These are phyloP conservation scores for Hydraecia micacea DNA, from an alignment of 2,888 invertebrate species.

Conservation along the genomic window DNA sequence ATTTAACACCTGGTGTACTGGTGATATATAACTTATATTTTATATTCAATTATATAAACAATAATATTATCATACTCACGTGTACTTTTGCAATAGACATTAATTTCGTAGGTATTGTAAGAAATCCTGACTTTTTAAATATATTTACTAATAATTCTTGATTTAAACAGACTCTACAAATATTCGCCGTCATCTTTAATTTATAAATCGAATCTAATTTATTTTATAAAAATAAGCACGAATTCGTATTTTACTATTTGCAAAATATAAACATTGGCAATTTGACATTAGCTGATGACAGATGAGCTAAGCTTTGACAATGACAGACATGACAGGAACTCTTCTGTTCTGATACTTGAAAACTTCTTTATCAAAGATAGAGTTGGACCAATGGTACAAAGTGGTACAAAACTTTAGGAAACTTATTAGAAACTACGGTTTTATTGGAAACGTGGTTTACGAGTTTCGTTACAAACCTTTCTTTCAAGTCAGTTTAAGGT, in stretches of 20 bases:
- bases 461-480: not conserved
- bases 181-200: conserved; percentile 56
- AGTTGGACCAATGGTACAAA: not conserved
- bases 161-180: conserved; percentile 80
- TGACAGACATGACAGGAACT: no score
- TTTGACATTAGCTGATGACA: conserved; percentile 20
- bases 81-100: conserved; percentile 80
- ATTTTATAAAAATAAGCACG: not conserved
- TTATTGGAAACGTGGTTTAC: not conserved
- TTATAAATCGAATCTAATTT: not conserved
- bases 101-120: conserved; percentile 77
- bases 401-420: no score
- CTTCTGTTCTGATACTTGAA: not conserved
- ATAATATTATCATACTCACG: conserved; percentile 71
- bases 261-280: conserved; percentile 25
- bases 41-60: not conserved
- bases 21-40: not conserved
- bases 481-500: not conserved
- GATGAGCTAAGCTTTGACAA: not conserved
- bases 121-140: conserved; percentile 72
- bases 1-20: not conserved
- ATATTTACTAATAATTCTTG: conserved; percentile 72
- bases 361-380: not conserved
- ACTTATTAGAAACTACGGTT: not conserved
- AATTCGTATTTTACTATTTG: not conserved